These are phyloP conservation scores for Lepas anatifera DNA, from an alignment of 2,888 invertebrate species.

Conservation along the genomic window DNA sequence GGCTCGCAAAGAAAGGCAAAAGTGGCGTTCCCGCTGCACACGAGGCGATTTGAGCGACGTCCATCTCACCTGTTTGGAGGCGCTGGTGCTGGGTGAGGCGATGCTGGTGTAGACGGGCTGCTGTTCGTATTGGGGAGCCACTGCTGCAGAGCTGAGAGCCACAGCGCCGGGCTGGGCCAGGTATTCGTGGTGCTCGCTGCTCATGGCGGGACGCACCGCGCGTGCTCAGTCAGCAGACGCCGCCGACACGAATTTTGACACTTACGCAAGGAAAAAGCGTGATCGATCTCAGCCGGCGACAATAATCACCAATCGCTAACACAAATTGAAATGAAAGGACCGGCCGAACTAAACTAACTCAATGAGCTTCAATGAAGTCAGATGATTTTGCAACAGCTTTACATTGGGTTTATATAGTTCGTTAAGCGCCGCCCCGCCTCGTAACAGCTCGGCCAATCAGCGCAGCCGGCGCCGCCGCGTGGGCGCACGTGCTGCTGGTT, in stretches of 20 bases:
- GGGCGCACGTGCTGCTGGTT: not conserved
- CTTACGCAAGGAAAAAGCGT: not conserved
- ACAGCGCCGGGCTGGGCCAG: not conserved
- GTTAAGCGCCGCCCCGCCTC: slow-evolving; percentile 8
- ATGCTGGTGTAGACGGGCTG: not conserved
- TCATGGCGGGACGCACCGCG: not conserved
- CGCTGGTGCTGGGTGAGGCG: not conserved
- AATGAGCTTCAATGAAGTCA: slow-evolving; percentile 8
- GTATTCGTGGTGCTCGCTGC: not conserved
- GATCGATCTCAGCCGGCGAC: too few relatives aligned
- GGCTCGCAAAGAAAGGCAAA: too few relatives aligned
- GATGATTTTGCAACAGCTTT: slow-evolving; percentile 10
- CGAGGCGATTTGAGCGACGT: too few relatives aligned
- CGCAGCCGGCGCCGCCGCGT: not conserved
- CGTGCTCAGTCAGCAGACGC: too few relatives aligned
- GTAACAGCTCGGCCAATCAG: not conserved
- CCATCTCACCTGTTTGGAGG: not conserved
- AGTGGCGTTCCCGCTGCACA: too few relatives aligned
- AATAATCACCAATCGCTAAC: not conserved
- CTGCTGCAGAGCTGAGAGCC: not conserved
- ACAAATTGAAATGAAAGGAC: slow-evolving; percentile 7
- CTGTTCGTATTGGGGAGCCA: not conserved
- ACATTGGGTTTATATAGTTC: slow-evolving; percentile 12
- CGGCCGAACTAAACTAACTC: not conserved
- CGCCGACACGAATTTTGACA: too few relatives aligned